Evolutionary conservation across 1,140 invertebrate genomes (phyloP).

Genomic region (Drosophila prosaltans): DNA sequence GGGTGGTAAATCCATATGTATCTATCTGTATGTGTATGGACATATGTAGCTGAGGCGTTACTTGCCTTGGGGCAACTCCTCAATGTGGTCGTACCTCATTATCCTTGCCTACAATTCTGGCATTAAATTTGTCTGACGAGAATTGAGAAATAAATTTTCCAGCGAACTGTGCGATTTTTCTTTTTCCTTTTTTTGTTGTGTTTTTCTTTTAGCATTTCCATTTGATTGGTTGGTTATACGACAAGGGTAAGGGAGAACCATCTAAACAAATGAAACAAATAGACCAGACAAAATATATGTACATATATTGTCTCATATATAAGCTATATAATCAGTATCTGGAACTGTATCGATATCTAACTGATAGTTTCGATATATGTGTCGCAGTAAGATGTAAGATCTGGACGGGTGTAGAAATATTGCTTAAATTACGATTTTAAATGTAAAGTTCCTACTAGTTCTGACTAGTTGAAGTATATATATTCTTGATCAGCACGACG

Average conservation of each 20-base stretch:
- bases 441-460: too few species aligned
- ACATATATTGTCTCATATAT: not conserved
- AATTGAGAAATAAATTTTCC: constrained; percentile 10
- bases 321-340: not conserved
- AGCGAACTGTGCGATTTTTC: not conserved
- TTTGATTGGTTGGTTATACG: not conserved
- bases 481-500: too few species aligned
- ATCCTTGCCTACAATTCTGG: constrained; percentile 4
- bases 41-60: not conserved
- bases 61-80: constrained; percentile 5
- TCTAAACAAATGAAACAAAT: not conserved
- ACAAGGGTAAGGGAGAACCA: not conserved
- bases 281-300: not conserved
- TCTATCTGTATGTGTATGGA: not conserved
- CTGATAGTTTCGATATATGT: too few species aligned
- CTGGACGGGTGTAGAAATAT: too few species aligned
- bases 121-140: constrained; percentile 3
- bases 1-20: not conserved
- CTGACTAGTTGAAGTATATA: too few species aligned
- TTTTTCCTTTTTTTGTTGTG: not conserved
- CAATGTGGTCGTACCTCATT: not conserved
- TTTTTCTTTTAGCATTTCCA: constrained; percentile 1
- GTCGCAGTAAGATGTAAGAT: too few species aligned
- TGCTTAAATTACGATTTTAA: too few species aligned
- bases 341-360: too few species aligned